Percentiles rank a stretch among this genome's conserved stretches.
Evolutionary conservation across 1,140 invertebrate species (phyloP).

Genomic region (Geopemphigus sp.): DNA sequence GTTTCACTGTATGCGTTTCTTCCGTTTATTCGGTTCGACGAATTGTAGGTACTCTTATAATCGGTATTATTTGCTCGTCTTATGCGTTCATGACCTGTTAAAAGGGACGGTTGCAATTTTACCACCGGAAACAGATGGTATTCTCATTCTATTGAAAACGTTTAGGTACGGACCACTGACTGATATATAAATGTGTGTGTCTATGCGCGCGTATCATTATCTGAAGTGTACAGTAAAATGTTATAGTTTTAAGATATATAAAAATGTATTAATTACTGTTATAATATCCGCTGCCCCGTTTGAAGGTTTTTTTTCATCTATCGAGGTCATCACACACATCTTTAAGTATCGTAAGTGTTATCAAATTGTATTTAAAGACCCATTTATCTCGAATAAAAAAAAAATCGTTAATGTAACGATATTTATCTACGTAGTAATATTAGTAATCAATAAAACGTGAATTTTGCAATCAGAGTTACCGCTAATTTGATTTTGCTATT

Average conservation of each 20-base stretch:
- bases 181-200: neutral
- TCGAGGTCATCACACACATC: neutral
- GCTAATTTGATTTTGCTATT: neutral
- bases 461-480: neutral
- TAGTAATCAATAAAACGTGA: neutral
- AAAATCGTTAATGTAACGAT: neutral
- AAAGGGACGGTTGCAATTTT: neutral
- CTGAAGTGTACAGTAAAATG: neutral
- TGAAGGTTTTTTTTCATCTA: neutral
- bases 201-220: too few relatives aligned
- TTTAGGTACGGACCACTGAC: neutral
- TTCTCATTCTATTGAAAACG: neutral
- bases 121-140: conserved; percentile 19
- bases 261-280: neutral
- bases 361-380: neutral
- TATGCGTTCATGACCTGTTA: neutral
- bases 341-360: neutral
- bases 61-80: neutral
- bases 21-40: neutral
- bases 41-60: neutral
- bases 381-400: neutral
- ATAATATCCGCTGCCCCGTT: too few relatives aligned
- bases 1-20: too few relatives aligned
- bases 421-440: too few relatives aligned
- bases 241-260: neutral